Percentiles rank a stretch among this genome's conserved stretches.
Conservation (phyloP, 1,140 invertebrate genomes). For the Oedothorax gibbosus region DNA sequence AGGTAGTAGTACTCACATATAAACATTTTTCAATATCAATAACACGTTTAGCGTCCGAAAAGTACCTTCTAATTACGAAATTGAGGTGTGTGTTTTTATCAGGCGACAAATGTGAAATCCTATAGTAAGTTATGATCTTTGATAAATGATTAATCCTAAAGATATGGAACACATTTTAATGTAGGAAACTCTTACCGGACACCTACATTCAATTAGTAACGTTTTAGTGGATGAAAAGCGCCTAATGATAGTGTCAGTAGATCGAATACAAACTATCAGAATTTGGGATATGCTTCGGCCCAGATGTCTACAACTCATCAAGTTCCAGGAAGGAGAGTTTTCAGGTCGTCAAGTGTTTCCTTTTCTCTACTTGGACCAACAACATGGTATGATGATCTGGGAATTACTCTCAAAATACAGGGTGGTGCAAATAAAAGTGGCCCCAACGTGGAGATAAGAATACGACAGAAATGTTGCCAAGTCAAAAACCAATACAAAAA, state of each 20-base stretch:
- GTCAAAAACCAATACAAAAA: no score
- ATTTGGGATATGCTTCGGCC: slow-evolving; percentile 27
- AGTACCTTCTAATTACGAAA: no score
- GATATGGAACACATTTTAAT: neutral
- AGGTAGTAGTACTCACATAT: no score
- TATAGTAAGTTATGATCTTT: neutral
- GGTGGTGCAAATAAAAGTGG: no score
- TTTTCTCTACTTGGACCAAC: slow-evolving; percentile 1
- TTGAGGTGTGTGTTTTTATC: no score
- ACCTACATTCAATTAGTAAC: slow-evolving; percentile 17
- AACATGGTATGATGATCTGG: neutral
- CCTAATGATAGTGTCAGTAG: slow-evolving; percentile 1
- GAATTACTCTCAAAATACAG: no score
- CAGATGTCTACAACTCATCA: slow-evolving; percentile 19
- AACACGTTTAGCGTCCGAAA: no score
- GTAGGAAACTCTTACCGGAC: slow-evolving; percentile 30
- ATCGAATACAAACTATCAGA: slow-evolving; percentile 19
- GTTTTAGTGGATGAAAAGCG: slow-evolving; percentile 3
- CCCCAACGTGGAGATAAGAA: no score
- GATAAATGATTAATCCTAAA: neutral
- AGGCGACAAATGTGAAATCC: no score
- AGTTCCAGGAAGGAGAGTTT: slow-evolving; percentile 27
- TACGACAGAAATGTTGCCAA: no score
- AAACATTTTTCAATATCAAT: no score
- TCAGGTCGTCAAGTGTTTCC: slow-evolving; percentile 1